phyloP scores from a whole-genome alignment of 2,113 vertebrate species.

The Orthonyx spaldingii region DNA sequence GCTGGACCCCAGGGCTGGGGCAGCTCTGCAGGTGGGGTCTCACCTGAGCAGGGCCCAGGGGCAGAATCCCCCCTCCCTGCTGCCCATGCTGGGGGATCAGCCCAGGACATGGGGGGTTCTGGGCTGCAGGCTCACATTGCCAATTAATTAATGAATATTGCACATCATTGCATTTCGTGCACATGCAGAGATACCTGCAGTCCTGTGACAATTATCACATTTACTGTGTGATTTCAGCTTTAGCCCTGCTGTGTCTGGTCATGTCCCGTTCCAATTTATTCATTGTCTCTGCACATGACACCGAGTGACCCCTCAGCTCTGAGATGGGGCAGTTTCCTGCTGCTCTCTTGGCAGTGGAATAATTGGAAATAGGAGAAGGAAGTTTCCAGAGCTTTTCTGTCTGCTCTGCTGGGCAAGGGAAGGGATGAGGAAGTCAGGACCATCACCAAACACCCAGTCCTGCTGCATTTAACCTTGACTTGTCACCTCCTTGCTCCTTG shows the following conservation, averaged over 20 bases:
- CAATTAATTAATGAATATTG: rapidly evolving
- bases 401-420: not conserved
- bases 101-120: not conserved
- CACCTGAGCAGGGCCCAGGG: not conserved
- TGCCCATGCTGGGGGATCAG: rapidly evolving
- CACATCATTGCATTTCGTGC: not conserved
- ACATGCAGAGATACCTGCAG: rapidly evolving
- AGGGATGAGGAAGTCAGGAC: not conserved
- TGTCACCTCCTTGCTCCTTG: not conserved
- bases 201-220: not conserved
- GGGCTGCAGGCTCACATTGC: not conserved
- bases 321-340: not conserved
- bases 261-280: not conserved
- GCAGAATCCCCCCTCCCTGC: not conserved
- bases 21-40: not conserved
- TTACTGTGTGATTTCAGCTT: not conserved
- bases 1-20: rapidly evolving
- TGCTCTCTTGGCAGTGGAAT: not conserved
- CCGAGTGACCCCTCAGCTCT: not conserved
- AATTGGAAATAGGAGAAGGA: not conserved
- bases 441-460: not conserved
- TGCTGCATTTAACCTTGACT: not conserved
- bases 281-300: rapidly evolving
- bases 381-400: not conserved
- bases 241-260: not conserved